Base-by-base conservation (phyloP, 1,140 invertebrate species). In the Aleiodes sp. region DNA sequence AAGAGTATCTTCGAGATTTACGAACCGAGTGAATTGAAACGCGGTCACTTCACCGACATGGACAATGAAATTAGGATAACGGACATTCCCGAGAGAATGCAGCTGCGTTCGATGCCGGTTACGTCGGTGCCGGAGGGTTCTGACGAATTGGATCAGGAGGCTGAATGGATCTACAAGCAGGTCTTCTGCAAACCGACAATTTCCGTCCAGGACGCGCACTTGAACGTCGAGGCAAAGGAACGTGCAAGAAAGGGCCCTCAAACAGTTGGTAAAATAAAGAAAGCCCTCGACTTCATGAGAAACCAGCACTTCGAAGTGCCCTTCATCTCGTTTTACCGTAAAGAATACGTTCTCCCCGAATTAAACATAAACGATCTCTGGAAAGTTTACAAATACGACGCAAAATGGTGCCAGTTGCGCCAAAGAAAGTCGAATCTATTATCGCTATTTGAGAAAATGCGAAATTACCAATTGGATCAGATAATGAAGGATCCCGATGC, bases 301-400 rank as follows among this genome's bases (percentile, higher is more conserved):
- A 98, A 98, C 85, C 94, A 98, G 75, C 91, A 95, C 33, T 89
- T 97, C 75, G 97, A 99, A 87, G 97, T 99, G 24, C 97, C 98
- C 0, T 99, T 99, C 79, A 99, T 99, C 76, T 95, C 97, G 0
- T 99, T 98, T 82, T 99, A 99, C 79, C 89, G 98, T 24, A 99
- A 99, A 85, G 98, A 99, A 83, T 98, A 99, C 80, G 95, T 99
- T 0, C 92, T 96, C 76, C 96, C 96, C 0, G 96, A 98, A 76
- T 83, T 99, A 8, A 96, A 93, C 66, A 96, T 99, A 19, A 96
- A 96, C 78, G 98, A 99, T 82, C 84, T 99, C 1, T 99, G 98
- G 98, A 96, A 94, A 81, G 93, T 99, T 1, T 99, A 98, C 82
- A 94, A 96, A 76, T 97, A 90, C 82, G 98, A 99, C 87, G 96